Percentiles rank a stretch among this genome's conserved stretches.
These are phyloP conservation scores for Macroglossus sobrinus DNA, from an alignment of 2,113 vertebrate genomes.

Conservation along the genomic window DNA sequence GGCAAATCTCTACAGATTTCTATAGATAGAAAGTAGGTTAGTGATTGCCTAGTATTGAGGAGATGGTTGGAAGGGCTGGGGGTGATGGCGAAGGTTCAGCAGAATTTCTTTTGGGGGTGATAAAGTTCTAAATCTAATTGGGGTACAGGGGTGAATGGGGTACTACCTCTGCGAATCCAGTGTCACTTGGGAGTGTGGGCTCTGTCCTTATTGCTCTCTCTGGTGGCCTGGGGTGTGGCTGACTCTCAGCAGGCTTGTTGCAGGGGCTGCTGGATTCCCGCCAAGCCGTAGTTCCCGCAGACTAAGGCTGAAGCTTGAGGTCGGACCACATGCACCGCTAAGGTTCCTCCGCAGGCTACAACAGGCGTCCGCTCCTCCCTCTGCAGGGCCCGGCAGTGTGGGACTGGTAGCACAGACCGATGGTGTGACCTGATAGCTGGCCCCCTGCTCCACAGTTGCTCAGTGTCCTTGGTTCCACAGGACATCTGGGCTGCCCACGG, in stretches of 20 bases:
- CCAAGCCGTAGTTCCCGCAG: background rate
- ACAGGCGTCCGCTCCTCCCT: background rate
- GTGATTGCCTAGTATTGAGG: background rate
- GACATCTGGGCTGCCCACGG: background rate
- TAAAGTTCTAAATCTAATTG: background rate
- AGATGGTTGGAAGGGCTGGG: background rate
- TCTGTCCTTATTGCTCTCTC: background rate
- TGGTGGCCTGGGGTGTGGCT: background rate
- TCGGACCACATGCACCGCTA: background rate
- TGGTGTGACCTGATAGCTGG: background rate
- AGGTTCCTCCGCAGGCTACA: background rate
- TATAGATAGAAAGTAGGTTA: background rate
- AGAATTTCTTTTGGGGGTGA: background rate
- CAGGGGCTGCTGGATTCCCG: background rate
- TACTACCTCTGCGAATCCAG: background rate
- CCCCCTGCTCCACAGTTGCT: background rate
- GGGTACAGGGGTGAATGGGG: background rate
- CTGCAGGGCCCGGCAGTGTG: background rate
- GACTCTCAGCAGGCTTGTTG: background rate
- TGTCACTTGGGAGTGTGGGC: background rate
- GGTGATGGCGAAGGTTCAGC: background rate
- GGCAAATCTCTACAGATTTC: background rate
- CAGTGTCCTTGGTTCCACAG: background rate
- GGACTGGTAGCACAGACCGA: background rate
- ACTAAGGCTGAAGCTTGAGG: background rate